phyloP scores from a whole-genome alignment of 2,797 vertebrate species.

The Enteromius radiatus region DNA sequence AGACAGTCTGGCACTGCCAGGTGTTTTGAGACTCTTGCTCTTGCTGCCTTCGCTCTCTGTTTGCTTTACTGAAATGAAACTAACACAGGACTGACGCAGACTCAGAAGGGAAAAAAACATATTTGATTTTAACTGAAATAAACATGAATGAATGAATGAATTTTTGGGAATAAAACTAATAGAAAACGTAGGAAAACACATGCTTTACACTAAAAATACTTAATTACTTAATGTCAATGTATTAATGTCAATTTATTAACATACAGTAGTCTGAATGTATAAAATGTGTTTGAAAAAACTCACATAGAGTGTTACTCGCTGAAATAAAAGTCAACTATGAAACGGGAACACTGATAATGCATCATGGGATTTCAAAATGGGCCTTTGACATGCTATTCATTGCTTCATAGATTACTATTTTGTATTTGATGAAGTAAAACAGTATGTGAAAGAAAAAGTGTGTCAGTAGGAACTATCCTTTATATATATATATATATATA shows the following conservation, averaged over 20 bases:
- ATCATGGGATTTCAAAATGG: no score
- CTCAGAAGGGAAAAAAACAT: not conserved
- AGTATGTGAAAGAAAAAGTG: no score
- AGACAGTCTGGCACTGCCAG: slow-evolving; percentile 22
- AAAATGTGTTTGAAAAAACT: not conserved
- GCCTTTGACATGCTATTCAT: no score
- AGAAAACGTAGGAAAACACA: not conserved
- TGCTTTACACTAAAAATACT: not conserved
- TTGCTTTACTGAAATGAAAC: not conserved
- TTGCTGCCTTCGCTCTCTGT: not conserved
- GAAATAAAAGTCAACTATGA: no score
- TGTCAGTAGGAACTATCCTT: no score
- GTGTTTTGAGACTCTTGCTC: slow-evolving; percentile 37
- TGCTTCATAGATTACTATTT: no score
- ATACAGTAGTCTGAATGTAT: not conserved
- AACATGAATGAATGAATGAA: no score
- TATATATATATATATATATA: no score
- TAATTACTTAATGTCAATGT: not conserved
- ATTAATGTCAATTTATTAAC: not conserved
- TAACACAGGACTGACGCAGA: not conserved
- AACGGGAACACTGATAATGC: no score
- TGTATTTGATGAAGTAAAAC: no score
- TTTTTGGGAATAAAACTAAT: not conserved
- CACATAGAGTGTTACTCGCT: no score
- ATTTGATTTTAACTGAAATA: not conserved